Base-by-base conservation (phyloP, 2,888 invertebrate species). In the Nemapogon koenigi region DNA sequence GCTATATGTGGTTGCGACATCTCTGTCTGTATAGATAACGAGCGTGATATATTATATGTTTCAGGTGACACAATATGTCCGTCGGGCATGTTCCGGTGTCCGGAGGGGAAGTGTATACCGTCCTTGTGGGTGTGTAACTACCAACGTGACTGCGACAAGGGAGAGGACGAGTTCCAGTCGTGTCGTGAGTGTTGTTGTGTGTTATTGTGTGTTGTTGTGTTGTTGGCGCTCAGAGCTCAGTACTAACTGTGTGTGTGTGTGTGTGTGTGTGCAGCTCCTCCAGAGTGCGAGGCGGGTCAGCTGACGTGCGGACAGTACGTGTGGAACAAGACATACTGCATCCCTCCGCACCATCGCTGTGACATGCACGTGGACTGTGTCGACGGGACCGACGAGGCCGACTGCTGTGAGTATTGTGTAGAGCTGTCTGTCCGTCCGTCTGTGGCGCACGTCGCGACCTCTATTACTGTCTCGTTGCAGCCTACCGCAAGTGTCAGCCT, bases 281-380 rank as follows among this genome's bases (percentile, higher is more conserved):
- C 97, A 18, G 94, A 95, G 57, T 97, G 97, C 68, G 94, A 95
- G 53, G 83, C 88, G 38, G 91, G 91, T 1, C 93, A 96, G 81
- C 84, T 94, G 59, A 90, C 91, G 27, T 97, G 97, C 72, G 89
- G 90, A 37, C 92, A 93, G 75, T 97, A 96, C 79, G 89, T 90
- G 53, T 97, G 92, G 85, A 97, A 97, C 81, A 92, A 91, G 78
- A 94, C 96, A 18, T 96, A 93, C 72, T 97, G 97, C 72, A 90
- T 96, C 62, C 94, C 95, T 42, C 89, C 90, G 44, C 91, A 96
- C 80, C 89, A 92, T 73, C 87, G 91, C 68, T 97, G 97, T 80
- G 97, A 97, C 81, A 94, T 90, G 87, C 89, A 89, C 48, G 91
- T 93, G 22, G 95, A 97, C 80, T 98, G 97, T 67, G 90, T 93